Evolutionary conservation across 2,797 vertebrate species (phyloP).

Genomic region (Micropoecilia bifurca): DNA sequence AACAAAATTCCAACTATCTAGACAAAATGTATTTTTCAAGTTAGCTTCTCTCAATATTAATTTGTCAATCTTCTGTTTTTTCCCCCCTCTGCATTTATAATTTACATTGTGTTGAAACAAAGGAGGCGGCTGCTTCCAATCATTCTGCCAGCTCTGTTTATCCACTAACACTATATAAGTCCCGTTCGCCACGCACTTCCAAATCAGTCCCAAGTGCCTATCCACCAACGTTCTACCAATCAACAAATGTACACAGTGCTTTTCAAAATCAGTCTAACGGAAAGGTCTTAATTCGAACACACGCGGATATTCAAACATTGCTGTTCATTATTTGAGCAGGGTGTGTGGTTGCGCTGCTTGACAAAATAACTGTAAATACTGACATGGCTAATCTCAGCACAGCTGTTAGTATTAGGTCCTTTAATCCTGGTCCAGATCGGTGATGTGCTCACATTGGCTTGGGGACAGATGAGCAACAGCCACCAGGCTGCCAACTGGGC

Average conservation of each 20-base stretch:
- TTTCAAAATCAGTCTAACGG: constrained; percentile 9
- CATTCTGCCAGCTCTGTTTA: constrained; percentile 43
- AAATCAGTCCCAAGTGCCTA: constrained; percentile 20
- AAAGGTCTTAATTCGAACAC: constrained; percentile 22
- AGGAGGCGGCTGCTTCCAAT: constrained; percentile 21
- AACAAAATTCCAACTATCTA: constrained; percentile 39
- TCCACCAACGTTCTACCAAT: constrained; percentile 8
- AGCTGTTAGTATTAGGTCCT: constrained; percentile 80
- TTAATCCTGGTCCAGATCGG: constrained; percentile 80
- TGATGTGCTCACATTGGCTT: constrained; percentile 75
- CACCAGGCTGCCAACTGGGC: constrained; percentile 79
- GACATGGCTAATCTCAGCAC: constrained; percentile 79
- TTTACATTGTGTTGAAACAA: constrained; percentile 35
- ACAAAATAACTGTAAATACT: constrained; percentile 82
- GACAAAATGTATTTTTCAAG: constrained; percentile 43
- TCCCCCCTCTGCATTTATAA: not conserved
- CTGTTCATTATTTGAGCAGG: constrained; percentile 56
- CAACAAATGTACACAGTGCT: not conserved
- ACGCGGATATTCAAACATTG: constrained; percentile 44
- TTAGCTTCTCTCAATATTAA: constrained; percentile 51
- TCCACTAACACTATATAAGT: constrained; percentile 27
- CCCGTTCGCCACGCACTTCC: constrained; percentile 22
- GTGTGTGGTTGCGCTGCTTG: constrained; percentile 55
- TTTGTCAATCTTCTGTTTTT: constrained; percentile 33
- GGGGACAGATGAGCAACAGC: constrained; percentile 78